Evolutionary conservation across 2,113 vertebrate genomes (phyloP), one percentile per base, ranked within the genome.

Genomic region (Phylloscopus trochiloides): DNA sequence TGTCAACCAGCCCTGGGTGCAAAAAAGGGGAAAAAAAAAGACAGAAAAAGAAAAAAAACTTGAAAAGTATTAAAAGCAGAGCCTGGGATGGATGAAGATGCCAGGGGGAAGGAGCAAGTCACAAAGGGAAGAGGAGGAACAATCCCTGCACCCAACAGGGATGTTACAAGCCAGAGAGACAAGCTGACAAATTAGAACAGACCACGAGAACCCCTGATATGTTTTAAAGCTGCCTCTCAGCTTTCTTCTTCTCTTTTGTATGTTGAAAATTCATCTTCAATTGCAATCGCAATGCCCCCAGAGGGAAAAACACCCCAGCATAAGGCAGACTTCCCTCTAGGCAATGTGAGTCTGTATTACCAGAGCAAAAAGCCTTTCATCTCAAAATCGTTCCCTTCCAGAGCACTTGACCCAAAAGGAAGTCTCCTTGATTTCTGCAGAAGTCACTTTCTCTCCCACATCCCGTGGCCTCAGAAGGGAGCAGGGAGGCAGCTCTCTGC

Each of bases 221-320:
- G 48, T 84, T 92, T 86, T 62, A 81, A 96, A 95, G 72, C 51
- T 29, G 66, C 47, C 55, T 58, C 78, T 88, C 58, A 26, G 92
- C 80, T 95, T 96, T 92, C 90, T 92, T 93, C 72, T 58, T 83
- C 67, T 89, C 82, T 70, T 97, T 96, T 94, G 88, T 94, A 85
- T 57, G 57, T 82, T 54, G 81, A 92, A 95, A 96, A 79, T 75
- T 82, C 78, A 51, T 86, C 96, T 95, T 95, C 95, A 96, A 94
- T 92, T 94, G 94, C 76, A 86, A 55, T 55, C 3, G 1, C 65
- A 75, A 68, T 58, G 42, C 51, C 68, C 78, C 83, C 73, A 74
- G 82, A 83, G 94, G 89, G 78, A 80, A 81, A 94, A 92, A 72
- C 21, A 95, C 31, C 94, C 95, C 6, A 7, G 78, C 78, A 68